These are phyloP conservation scores for Nomada goodeniana DNA, from an alignment of 2,888 invertebrate genomes.

Conservation along the genomic window DNA sequence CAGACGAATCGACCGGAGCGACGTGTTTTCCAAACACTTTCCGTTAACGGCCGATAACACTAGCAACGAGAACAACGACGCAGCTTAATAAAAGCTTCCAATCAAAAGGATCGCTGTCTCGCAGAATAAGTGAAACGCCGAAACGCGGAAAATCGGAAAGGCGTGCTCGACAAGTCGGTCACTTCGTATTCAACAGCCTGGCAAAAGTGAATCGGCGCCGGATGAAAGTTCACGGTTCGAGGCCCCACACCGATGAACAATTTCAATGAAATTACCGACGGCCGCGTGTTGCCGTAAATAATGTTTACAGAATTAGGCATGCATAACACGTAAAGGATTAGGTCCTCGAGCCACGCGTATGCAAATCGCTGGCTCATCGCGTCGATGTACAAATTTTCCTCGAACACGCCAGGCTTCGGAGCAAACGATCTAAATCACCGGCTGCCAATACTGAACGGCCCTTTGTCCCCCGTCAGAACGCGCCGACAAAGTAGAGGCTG, in stretches of 20 bases:
- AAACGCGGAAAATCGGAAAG: too few relatives aligned
- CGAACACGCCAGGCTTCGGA: conserved; percentile 49
- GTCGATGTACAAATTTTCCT: conserved; percentile 56
- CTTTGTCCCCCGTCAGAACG: conserved; percentile 53
- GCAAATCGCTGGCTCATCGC: conserved; percentile 50
- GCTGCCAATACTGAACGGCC: conserved; percentile 63
- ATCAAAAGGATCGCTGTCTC: too few relatives aligned
- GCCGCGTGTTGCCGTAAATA: conserved; percentile 50
- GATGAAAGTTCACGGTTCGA: too few relatives aligned
- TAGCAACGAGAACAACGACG: too few relatives aligned
- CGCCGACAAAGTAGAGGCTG: conserved; percentile 64
- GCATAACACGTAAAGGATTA: conserved; percentile 54
- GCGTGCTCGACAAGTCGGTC: too few relatives aligned
- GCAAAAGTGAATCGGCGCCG: too few relatives aligned
- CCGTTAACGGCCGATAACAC: too few relatives aligned
- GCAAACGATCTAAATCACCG: conserved; percentile 64
- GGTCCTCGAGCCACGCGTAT: conserved; percentile 45
- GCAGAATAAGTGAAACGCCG: too few relatives aligned
- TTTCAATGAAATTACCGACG: conserved; percentile 48
- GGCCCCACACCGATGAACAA: neutral
- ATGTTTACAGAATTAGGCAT: conserved; percentile 58
- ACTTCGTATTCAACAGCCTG: too few relatives aligned
- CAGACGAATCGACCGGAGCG: too few relatives aligned
- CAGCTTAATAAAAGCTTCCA: too few relatives aligned
- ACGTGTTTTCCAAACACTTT: too few relatives aligned